Evolutionary conservation across 2,113 vertebrate genomes (phyloP).

Genomic region (Anas platyrhynchos): DNA sequence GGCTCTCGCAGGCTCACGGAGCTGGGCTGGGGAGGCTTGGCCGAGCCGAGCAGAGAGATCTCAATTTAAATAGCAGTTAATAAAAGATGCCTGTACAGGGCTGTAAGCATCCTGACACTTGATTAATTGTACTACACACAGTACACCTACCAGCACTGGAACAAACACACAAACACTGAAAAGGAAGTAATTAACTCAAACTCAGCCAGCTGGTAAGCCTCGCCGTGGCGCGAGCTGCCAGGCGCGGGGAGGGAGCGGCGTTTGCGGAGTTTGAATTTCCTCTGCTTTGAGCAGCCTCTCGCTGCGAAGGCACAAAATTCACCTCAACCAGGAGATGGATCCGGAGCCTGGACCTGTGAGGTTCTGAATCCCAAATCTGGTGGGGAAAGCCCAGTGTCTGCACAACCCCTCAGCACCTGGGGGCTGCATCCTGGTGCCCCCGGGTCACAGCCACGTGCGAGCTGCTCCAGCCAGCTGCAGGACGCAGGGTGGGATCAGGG

Average conservation of each 20-base stretch:
- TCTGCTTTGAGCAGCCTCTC: background rate
- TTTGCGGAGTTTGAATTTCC: fast-evolving
- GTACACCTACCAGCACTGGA: background rate
- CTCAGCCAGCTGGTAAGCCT: background rate
- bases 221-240: fast-evolving
- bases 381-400: no score
- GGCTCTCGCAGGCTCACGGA: fast-evolving
- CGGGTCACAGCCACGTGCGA: fast-evolving
- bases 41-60: background rate
- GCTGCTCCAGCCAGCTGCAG: background rate
- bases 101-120: background rate
- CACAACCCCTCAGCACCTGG: no score
- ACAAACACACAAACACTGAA: background rate
- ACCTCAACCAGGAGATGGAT: fast-evolving
- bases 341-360: background rate
- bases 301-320: background rate
- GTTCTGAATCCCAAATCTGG: fast-evolving
- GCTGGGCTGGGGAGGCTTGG: background rate
- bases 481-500: no score
- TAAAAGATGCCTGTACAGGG: background rate
- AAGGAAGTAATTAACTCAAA: background rate
- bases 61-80: background rate
- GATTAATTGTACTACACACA: background rate
- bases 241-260: background rate
- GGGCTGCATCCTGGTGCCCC: background rate